Evolutionary conservation across 2,888 invertebrate species (phyloP).

Genomic region (Oegoconia quadripuncta): DNA sequence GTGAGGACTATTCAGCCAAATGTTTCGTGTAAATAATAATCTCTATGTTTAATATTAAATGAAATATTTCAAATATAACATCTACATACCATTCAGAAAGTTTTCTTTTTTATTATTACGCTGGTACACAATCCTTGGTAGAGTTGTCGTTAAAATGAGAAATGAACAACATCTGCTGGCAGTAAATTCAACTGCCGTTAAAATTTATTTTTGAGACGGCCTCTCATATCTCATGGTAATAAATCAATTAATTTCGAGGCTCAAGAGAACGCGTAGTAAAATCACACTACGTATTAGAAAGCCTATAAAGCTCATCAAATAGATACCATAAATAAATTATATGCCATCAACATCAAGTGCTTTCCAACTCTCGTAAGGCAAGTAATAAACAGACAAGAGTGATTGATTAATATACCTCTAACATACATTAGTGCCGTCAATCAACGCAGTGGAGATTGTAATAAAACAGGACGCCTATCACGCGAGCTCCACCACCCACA

Average conservation of each 20-base stretch:
- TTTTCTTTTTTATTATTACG: conserved; percentile 36
- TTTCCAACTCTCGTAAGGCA: conserved; percentile 42
- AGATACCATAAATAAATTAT: conserved; percentile 47
- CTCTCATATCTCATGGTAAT: too few species aligned
- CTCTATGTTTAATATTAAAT: conserved; percentile 73
- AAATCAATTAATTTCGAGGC: too few species aligned
- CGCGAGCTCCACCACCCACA: conserved; percentile 54
- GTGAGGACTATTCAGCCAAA: conserved; percentile 69
- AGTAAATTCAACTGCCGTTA: conserved; percentile 6
- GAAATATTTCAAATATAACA: conserved; percentile 75
- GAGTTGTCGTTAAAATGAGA: conserved; percentile 11
- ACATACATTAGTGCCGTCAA: conserved; percentile 66
- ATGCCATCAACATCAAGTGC: conserved; percentile 45
- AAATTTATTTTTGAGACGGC: conserved; percentile 5
- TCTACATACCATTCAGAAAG: conserved; percentile 58
- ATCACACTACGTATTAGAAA: conserved; percentile 10
- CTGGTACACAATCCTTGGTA: conserved; percentile 12
- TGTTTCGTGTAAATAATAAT: conserved; percentile 72
- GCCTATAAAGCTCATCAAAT: conserved; percentile 26
- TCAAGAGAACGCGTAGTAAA: not conserved
- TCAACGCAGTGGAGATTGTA: conserved; percentile 49
- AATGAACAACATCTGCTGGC: conserved; percentile 9
- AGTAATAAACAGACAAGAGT: conserved; percentile 55
- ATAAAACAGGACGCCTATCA: conserved; percentile 60
- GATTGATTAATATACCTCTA: conserved; percentile 68